Base-by-base conservation (phyloP, 2,113 vertebrate species). In the Brachypteracias leptosomus region DNA sequence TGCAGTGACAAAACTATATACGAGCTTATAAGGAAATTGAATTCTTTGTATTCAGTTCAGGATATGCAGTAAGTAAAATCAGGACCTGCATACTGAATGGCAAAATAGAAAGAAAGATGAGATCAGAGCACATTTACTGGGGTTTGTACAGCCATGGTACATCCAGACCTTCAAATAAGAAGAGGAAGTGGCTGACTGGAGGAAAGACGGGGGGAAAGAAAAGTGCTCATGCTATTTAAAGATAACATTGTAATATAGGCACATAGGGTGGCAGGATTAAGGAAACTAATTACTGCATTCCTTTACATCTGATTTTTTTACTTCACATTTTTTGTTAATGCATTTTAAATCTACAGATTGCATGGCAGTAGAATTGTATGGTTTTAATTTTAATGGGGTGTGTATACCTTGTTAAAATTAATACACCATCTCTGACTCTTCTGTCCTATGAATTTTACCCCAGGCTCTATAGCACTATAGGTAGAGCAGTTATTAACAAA, bases 241-340 rank as follows among this genome's bases (percentile, higher is more conserved):
- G 91, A 93, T 93, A 96, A 71, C 38, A 90, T 84, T 89, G 35
- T 92, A 86, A 89, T 81, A 33, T 5, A 77, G n/a, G 40, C 74
- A 38, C 7, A 31, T 13, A 61, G n/a, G 16, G 35, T 38, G 19
- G 16, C 47, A 93, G 70, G 73, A 95, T 94, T 93, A 92, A 84
- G 76, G 47, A 84, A 84, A 42, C 26, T 94, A 93, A 96, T 97
- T 92, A 92, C 11, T 86, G 20, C 24, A 33, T 83, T 94, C 13
- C 67, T 74, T 86, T 59, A 63, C 42, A 71, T 84, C 33, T 74
- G 12, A 14, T 38, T 49, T 67, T 78, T 89, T 89, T 68, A 21
- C 33, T 67, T 95, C 29, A 61, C 2, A 0, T 21, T 78, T 91
- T 92, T 93, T 65, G 22, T 79, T 79, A 36, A 13, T 15, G 5